These are phyloP conservation scores for Eupithecia pulchellata DNA, from an alignment of 2,888 invertebrate species.

Conservation along the genomic window DNA sequence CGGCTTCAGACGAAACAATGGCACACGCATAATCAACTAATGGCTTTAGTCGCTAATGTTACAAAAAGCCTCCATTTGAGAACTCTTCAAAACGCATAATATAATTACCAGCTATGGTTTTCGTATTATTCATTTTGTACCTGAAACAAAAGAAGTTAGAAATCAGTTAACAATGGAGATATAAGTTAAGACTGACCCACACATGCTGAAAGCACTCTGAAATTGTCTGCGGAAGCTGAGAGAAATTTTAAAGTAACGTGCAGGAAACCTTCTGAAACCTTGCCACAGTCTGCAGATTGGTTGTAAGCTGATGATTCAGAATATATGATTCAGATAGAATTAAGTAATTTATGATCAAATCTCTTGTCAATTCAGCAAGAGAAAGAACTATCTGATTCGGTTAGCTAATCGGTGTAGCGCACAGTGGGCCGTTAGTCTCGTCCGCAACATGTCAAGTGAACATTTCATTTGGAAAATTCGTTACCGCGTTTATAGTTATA, in stretches of 20 bases:
- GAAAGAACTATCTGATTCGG: no score
- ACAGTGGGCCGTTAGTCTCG: no score
- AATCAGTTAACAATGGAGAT: background rate
- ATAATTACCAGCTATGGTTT: background rate
- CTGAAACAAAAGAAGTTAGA: constrained; percentile 21
- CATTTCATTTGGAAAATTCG: no score
- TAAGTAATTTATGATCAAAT: background rate
- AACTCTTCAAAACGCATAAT: background rate
- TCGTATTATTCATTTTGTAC: constrained; percentile 3
- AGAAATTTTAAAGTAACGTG: background rate
- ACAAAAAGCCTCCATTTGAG: background rate
- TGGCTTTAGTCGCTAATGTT: background rate
- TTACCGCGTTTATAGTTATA: no score
- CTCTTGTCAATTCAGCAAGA: no score
- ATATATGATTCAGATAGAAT: no score
- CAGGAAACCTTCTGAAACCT: background rate
- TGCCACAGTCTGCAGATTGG: background rate
- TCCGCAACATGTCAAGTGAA: no score
- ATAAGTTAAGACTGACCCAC: background rate
- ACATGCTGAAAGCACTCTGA: background rate
- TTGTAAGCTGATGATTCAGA: background rate
- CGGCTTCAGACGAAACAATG: constrained; percentile 22
- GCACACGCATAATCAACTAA: background rate
- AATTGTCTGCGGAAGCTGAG: background rate
- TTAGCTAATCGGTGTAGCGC: no score